These are phyloP conservation scores for Heliconius hortense DNA, from an alignment of 2,888 invertebrate species.

Conservation along the genomic window DNA sequence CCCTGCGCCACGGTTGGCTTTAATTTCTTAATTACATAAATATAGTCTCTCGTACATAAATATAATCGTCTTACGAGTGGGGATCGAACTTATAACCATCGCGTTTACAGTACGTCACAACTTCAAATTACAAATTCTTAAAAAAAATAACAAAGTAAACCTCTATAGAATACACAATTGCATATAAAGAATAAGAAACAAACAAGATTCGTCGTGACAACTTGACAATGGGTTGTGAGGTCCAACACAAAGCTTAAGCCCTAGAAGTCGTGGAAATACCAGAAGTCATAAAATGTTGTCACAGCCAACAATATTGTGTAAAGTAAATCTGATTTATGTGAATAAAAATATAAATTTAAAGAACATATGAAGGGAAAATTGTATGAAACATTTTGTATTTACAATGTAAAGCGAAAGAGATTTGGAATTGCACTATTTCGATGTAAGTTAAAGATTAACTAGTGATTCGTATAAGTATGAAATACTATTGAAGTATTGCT, in stretches of 20 bases:
- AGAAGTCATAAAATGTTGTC: slow-evolving; percentile 20
- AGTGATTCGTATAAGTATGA: no score
- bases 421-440: background rate
- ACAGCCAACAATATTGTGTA: slow-evolving; percentile 11
- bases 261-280: slow-evolving; percentile 17
- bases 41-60: no score
- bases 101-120: no score
- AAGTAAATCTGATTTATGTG: slow-evolving; percentile 18
- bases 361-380: background rate
- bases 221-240: slow-evolving; percentile 26
- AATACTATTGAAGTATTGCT: no score
- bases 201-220: slow-evolving; percentile 19
- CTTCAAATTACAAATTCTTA: background rate
- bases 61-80: no score
- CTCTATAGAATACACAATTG: background rate
- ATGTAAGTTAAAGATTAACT: no score
- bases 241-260: slow-evolving; percentile 23
- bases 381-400: background rate
- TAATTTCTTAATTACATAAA: no score
- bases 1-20: no score
- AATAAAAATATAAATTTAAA: slow-evolving; percentile 3
- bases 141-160: background rate
- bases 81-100: no score
- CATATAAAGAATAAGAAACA: slow-evolving; percentile 23
- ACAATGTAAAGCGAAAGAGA: background rate